Conservation (phyloP, 1,140 invertebrate species). For the Zaprionus ornatus region DNA sequence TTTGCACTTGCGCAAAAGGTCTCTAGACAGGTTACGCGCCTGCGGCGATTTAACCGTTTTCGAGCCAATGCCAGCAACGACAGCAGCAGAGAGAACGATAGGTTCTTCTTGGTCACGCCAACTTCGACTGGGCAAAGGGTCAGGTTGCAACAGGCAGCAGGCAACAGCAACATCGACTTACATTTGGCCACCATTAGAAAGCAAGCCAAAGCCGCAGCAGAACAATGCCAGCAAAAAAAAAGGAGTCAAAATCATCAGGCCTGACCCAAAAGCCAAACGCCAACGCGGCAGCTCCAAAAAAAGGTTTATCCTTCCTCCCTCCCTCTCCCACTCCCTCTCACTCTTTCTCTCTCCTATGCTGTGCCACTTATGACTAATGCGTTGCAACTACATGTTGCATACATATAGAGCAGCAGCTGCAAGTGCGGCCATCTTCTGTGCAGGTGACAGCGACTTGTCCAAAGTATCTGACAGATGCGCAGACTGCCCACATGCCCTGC, state of each 20-base stretch:
- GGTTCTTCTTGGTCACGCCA: constrained; percentile 62
- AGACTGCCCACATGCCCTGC: constrained; percentile 17
- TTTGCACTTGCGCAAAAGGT: constrained; percentile 82
- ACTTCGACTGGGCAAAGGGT: constrained; percentile 55
- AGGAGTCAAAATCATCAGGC: constrained; percentile 50
- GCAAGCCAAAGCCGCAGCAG: constrained; percentile 56
- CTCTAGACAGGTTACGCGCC: constrained; percentile 80
- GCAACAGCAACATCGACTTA: constrained; percentile 47
- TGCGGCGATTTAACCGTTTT: constrained; percentile 79
- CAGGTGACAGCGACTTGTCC: constrained; percentile 40
- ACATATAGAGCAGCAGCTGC: constrained; percentile 5
- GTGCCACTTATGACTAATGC: constrained; percentile 73
- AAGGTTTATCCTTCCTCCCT: background rate
- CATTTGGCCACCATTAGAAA: constrained; percentile 75
- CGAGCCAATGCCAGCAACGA: constrained; percentile 28
- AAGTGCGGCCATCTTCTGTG: constrained; percentile 28
- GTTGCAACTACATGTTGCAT: constrained; percentile 57
- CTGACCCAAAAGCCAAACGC: constrained; percentile 66
- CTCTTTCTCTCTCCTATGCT: constrained; percentile 19
- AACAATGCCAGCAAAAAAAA: constrained; percentile 69
- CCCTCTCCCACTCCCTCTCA: background rate
- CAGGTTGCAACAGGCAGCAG: constrained; percentile 32
- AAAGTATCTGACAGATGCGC: constrained; percentile 50
- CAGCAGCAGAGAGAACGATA: constrained; percentile 13
- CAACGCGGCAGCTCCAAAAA: constrained; percentile 41